Evolutionary conservation across 2,888 invertebrate genomes (phyloP).

Genomic region (Nesidiocoris tenuis): DNA sequence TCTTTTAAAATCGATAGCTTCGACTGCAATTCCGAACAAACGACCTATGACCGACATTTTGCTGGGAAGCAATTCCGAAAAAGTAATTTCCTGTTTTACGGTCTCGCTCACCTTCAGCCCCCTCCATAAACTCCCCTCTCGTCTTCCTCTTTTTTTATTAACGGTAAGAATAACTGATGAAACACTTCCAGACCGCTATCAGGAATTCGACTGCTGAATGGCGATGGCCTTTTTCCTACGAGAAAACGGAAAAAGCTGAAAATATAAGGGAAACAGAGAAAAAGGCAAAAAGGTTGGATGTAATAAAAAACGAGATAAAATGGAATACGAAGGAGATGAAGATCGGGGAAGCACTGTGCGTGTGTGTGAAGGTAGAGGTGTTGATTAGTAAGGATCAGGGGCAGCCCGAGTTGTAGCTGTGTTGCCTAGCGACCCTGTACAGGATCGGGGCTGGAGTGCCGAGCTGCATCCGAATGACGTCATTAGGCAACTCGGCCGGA

Average conservation of each 20-base stretch:
- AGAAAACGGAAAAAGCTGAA: constrained; percentile 13
- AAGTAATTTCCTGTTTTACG: constrained; percentile 40
- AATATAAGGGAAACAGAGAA: constrained; percentile 5
- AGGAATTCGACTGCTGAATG: constrained; percentile 27
- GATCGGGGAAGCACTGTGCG: too few relatives aligned
- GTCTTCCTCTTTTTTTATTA: constrained; percentile 24
- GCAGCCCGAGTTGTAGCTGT: constrained; percentile 13
- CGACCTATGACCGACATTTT: constrained; percentile 39
- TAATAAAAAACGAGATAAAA: constrained; percentile 25
- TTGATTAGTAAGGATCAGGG: constrained; percentile 45
- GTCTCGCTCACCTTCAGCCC: too few relatives aligned
- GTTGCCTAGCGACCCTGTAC: not conserved
- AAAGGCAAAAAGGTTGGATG: constrained; percentile 22
- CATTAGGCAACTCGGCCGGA: constrained; percentile 38
- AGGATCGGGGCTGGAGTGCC: not conserved
- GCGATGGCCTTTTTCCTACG: constrained; percentile 19
- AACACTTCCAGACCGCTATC: constrained; percentile 4
- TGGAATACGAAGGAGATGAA: constrained; percentile 25
- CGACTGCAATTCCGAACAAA: constrained; percentile 28
- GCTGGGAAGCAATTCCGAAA: constrained; percentile 35
- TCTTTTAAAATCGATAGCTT: constrained; percentile 16
- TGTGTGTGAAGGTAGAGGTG: constrained; percentile 38
- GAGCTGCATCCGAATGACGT: constrained; percentile 46
- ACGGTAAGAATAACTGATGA: constrained; percentile 37
- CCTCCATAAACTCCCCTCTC: not conserved